Conservation (phyloP, 2,888 invertebrate species). For the Thera britannica region DNA sequence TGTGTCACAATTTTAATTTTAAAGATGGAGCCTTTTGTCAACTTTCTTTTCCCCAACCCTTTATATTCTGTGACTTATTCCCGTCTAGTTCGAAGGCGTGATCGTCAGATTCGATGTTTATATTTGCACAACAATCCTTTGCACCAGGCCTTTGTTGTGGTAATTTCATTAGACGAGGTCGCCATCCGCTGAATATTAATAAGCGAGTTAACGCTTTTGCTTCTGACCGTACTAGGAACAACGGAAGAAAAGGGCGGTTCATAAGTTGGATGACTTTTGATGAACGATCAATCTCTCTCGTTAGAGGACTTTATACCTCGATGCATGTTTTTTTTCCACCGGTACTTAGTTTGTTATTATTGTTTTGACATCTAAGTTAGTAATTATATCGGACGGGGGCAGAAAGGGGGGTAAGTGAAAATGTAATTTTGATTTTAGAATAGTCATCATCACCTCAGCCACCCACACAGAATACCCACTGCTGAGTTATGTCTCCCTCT, state of each 20-base stretch:
- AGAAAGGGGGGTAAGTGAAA: too few relatives aligned
- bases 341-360: too few relatives aligned
- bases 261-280: slow-evolving; percentile 16
- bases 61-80: slow-evolving; percentile 40
- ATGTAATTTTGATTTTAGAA: too few relatives aligned
- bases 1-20: too few relatives aligned
- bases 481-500: too few relatives aligned
- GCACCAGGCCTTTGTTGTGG: slow-evolving; percentile 76
- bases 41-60: slow-evolving; percentile 21
- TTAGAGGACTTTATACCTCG: not conserved
- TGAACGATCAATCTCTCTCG: not conserved
- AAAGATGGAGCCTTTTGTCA: slow-evolving; percentile 1
- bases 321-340: too few relatives aligned
- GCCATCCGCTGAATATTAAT: slow-evolving; percentile 76
- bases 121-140: slow-evolving; percentile 76
- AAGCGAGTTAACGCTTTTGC: slow-evolving; percentile 62
- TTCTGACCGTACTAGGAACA: slow-evolving; percentile 45
- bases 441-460: too few relatives aligned
- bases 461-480: too few relatives aligned
- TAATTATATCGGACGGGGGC: too few relatives aligned
- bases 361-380: too few relatives aligned
- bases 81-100: slow-evolving; percentile 48
- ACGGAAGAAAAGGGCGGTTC: slow-evolving; percentile 28
- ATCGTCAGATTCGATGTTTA: slow-evolving; percentile 76
- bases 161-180: slow-evolving; percentile 77